Conservation (phyloP, 2,113 vertebrate genomes). For the Trematomus loennbergii region DNA sequence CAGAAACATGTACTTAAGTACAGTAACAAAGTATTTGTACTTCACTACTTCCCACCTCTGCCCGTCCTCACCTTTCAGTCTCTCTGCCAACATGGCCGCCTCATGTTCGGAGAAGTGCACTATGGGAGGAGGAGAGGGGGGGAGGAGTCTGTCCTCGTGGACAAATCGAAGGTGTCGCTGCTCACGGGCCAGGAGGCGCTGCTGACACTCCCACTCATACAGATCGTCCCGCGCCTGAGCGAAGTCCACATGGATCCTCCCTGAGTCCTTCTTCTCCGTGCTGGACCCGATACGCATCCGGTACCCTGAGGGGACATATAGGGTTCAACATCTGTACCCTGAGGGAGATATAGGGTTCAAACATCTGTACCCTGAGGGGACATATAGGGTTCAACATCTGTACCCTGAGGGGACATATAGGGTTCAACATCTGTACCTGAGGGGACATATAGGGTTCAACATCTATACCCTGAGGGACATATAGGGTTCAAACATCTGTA, state of each 20-base stretch:
- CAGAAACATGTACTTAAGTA: too few relatives aligned
- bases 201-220: constrained; percentile 96
- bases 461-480: too few relatives aligned
- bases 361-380: too few relatives aligned
- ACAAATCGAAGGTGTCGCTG: constrained; percentile 90
- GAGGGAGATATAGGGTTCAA: too few relatives aligned
- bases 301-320: constrained; percentile 84
- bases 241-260: constrained; percentile 94
- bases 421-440: too few relatives aligned
- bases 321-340: too few relatives aligned
- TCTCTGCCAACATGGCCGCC: constrained; percentile 90
- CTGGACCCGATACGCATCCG: constrained; percentile 95
- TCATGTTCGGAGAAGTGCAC: constrained; percentile 95
- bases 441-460: too few relatives aligned
- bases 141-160: constrained; percentile 88
- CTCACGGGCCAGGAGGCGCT: constrained; percentile 91
- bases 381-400: too few relatives aligned
- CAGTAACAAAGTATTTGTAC: too few relatives aligned
- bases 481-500: too few relatives aligned
- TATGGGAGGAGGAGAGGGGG: constrained; percentile 90
- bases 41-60: too few relatives aligned
- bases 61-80: constrained; percentile 89
- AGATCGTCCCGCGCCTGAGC: constrained; percentile 94
- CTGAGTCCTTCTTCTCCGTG: constrained; percentile 95
- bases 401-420: too few relatives aligned